Percentiles rank a stretch among this genome's conserved stretches.
Conservation (phyloP, 2,797 vertebrate species). For the Nyctalus aviator region DNA sequence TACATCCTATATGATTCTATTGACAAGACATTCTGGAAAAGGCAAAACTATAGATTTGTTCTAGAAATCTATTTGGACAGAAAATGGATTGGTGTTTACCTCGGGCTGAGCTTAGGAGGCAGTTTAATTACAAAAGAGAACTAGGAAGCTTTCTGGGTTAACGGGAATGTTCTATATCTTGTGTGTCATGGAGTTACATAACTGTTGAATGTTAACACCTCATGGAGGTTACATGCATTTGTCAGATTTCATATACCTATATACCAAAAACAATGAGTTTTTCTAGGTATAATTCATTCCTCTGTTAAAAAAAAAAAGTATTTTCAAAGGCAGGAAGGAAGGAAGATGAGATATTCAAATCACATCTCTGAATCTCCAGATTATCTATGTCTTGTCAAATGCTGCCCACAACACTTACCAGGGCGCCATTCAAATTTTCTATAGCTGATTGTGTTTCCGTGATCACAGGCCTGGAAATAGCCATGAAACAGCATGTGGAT, state of each 20-base stretch:
- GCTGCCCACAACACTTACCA: constrained; percentile 19
- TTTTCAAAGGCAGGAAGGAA: neutral
- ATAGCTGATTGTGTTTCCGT: constrained; percentile 31
- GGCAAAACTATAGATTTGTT: neutral
- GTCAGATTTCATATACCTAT: constrained; percentile 39
- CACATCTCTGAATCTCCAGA: constrained; percentile 40
- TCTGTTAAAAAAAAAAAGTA: neutral
- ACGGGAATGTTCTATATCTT: constrained; percentile 29
- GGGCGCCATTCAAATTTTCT: constrained; percentile 52
- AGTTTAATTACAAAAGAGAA: constrained; percentile 9
- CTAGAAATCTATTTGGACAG: neutral
- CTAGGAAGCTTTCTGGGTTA: neutral
- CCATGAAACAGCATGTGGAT: constrained; percentile 57
- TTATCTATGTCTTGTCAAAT: constrained; percentile 48
- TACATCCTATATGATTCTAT: neutral
- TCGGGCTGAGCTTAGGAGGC: neutral
- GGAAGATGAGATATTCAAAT: constrained; percentile 57
- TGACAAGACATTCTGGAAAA: constrained; percentile 26
- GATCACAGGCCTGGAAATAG: constrained; percentile 58
- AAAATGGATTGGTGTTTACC: constrained; percentile 28
- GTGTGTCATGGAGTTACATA: neutral
- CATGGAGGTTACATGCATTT: neutral
- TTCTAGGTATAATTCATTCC: constrained; percentile 13
- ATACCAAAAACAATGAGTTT: constrained; percentile 39
- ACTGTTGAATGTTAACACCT: neutral